Conservation (phyloP, 1,140 invertebrate species). For the Magallana gigas region DNA sequence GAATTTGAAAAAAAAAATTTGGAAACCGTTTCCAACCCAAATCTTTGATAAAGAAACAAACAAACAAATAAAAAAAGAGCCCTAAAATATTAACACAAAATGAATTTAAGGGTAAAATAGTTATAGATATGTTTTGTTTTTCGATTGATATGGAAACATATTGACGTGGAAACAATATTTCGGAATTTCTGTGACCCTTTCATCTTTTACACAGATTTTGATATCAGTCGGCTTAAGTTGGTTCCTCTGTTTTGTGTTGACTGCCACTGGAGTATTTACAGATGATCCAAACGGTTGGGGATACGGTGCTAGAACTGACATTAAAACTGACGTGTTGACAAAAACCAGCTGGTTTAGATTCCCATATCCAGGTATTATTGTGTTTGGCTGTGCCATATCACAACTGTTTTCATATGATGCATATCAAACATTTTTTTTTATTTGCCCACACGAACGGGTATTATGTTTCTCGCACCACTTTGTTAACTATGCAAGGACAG, state of each 20-base stretch:
- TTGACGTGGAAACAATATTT: background rate
- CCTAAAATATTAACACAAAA: background rate
- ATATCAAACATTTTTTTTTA: too few species aligned
- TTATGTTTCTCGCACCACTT: too few species aligned
- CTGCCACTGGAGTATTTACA: conserved; percentile 84
- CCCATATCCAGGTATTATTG: conserved; percentile 87
- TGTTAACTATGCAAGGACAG: too few species aligned
- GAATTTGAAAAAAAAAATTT: background rate
- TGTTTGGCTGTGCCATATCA: too few species aligned
- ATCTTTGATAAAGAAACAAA: background rate
- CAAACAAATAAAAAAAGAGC: background rate
- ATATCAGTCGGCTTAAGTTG: conserved; percentile 79
- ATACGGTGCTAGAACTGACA: conserved; percentile 89
- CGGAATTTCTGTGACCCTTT: background rate
- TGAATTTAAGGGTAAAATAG: background rate
- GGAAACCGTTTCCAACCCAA: too few species aligned
- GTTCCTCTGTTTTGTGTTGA: conserved; percentile 88
- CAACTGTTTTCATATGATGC: too few species aligned
- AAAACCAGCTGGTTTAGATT: conserved; percentile 90
- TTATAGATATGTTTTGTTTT: background rate
- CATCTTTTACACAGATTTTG: conserved; percentile 53
- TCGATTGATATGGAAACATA: background rate
- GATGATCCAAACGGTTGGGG: conserved; percentile 76
- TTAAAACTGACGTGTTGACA: conserved; percentile 86
- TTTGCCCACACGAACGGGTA: too few species aligned